phyloP scores from a whole-genome alignment of 2,888 invertebrate species.

The Lucinisca nassula region DNA sequence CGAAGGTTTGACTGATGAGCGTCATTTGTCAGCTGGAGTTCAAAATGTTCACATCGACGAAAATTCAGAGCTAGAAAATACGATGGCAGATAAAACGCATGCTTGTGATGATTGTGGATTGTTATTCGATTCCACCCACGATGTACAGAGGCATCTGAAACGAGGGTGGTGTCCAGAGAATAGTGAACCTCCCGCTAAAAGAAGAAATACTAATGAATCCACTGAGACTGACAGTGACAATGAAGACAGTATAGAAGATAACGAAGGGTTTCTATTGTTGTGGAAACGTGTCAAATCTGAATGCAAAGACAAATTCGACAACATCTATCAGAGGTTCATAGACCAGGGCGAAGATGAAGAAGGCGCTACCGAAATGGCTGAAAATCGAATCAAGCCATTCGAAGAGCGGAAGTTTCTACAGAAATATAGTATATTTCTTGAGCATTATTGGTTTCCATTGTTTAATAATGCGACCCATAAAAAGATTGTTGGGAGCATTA shows the following conservation, averaged over 20 bases:
- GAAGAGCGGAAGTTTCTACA: not conserved
- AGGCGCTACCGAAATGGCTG: not conserved
- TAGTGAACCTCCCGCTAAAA: slow-evolving; percentile 21
- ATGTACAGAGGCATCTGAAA: slow-evolving; percentile 53
- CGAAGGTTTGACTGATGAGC: not conserved
- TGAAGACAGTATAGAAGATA: slow-evolving; percentile 26
- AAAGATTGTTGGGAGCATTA: not conserved
- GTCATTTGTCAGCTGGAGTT: slow-evolving; percentile 14
- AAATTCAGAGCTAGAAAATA: not conserved
- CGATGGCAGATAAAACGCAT: slow-evolving; percentile 13
- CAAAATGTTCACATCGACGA: slow-evolving; percentile 21
- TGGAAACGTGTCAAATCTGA: no score
- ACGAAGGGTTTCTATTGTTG: slow-evolving; percentile 17
- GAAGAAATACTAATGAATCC: not conserved
- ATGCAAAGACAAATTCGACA: not conserved
- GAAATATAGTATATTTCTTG: not conserved
- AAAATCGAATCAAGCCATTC: not conserved
- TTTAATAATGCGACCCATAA: not conserved
- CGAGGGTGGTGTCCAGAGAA: slow-evolving; percentile 53
- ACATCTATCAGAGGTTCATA: slow-evolving; percentile 1
- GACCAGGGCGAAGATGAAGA: not conserved
- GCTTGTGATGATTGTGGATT: slow-evolving; percentile 56
- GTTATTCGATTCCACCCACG: slow-evolving; percentile 41
- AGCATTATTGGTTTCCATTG: not conserved
- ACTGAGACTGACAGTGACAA: not conserved